phyloP scores from a whole-genome alignment of 2,888 invertebrate species.

The Eupithecia pulchellata region DNA sequence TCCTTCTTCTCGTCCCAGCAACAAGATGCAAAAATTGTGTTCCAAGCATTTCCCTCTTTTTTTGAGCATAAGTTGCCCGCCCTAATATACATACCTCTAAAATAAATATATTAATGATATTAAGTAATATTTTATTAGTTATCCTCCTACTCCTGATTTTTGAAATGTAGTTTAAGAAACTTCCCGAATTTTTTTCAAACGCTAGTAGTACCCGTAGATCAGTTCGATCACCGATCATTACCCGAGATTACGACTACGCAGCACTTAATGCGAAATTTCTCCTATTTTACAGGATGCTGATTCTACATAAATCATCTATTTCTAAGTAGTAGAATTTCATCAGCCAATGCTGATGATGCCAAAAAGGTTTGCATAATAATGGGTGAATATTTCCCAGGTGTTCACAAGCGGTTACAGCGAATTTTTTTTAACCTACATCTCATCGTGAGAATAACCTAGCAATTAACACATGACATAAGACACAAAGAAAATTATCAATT shows the following conservation, averaged over 20 bases:
- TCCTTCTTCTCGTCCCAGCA: too few species aligned
- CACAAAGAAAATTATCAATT: constrained; percentile 53
- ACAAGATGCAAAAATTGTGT: too few species aligned
- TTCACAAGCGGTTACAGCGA: background rate
- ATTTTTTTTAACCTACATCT: background rate
- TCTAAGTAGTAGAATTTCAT: background rate
- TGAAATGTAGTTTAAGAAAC: too few species aligned
- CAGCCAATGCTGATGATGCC: background rate
- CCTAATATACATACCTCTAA: too few species aligned
- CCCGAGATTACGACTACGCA: background rate
- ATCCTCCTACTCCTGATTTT: too few species aligned
- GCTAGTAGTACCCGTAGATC: too few species aligned
- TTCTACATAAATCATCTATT: background rate
- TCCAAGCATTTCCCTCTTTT: too few species aligned
- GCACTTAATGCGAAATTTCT: background rate
- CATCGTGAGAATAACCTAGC: constrained; percentile 27
- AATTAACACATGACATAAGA: constrained; percentile 55
- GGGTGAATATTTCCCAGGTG: background rate
- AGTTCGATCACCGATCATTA: background rate
- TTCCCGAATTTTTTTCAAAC: too few species aligned
- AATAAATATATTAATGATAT: too few species aligned
- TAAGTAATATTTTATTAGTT: too few species aligned
- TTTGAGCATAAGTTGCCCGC: too few species aligned
- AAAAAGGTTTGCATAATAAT: background rate
- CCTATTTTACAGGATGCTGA: background rate